Conservation (phyloP, 1,140 invertebrate species). For the Augochlora pura region DNA sequence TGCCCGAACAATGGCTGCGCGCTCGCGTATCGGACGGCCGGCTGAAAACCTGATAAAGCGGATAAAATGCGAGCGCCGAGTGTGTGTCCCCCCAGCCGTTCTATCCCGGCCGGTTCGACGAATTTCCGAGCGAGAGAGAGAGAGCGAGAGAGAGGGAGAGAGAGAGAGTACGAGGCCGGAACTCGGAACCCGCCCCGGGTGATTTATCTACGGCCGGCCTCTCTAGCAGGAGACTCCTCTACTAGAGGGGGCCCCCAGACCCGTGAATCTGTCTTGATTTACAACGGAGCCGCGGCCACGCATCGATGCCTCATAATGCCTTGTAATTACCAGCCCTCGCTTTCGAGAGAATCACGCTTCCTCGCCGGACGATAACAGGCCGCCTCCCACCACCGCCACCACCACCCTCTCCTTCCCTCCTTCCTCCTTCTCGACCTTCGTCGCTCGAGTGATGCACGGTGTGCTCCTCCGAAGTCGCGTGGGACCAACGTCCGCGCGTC, state of each 20-base stretch:
- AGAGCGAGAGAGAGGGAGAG: no score
- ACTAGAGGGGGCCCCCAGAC: constrained; percentile 11
- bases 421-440: no score
- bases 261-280: constrained; percentile 44
- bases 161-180: background rate
- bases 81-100: background rate
- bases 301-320: constrained; percentile 47
- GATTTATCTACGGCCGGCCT: constrained; percentile 31
- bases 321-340: constrained; percentile 37
- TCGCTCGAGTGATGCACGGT: no score
- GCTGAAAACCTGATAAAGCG: constrained; percentile 42
- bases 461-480: no score
- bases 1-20: constrained; percentile 34
- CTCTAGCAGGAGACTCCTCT: constrained; percentile 36
- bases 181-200: constrained; percentile 13
- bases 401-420: no score
- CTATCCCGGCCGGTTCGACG: background rate
- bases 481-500: no score
- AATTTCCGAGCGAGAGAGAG: constrained; percentile 30
- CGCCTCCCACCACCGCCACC: no score
- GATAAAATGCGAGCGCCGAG: constrained; percentile 21
- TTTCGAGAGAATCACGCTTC: constrained; percentile 23
- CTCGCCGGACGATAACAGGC: constrained; percentile 11
- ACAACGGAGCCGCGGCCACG: constrained; percentile 37
- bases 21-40: constrained; percentile 31